These are phyloP conservation scores for Leptinotarsa texana DNA, from an alignment of 1,140 invertebrate species.

Conservation along the genomic window DNA sequence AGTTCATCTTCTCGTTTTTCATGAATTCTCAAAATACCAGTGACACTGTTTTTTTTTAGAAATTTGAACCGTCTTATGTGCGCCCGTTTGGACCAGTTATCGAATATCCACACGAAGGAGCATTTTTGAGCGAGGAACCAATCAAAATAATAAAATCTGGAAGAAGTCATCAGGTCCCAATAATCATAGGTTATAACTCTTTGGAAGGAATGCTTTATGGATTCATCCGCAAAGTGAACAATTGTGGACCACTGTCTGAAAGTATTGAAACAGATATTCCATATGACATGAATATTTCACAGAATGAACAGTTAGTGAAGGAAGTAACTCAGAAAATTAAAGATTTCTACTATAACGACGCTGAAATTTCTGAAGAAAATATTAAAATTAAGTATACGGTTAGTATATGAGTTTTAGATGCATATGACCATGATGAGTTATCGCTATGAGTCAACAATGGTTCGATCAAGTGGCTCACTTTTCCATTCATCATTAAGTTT, in stretches of 20 bases:
- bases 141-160: constrained; percentile 54
- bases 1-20: too few species aligned
- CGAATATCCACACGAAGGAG: constrained; percentile 54
- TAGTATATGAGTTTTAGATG: background rate
- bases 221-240: constrained; percentile 49
- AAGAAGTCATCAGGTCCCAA: constrained; percentile 56
- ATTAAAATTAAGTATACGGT: constrained; percentile 44
- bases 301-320: constrained; percentile 54
- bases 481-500: too few species aligned
- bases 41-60: constrained; percentile 29
- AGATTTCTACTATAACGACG: constrained; percentile 59
- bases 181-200: constrained; percentile 61
- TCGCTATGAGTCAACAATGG: too few species aligned
- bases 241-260: constrained; percentile 55
- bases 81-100: constrained; percentile 59
- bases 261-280: constrained; percentile 58
- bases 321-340: constrained; percentile 58
- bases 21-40: too few species aligned
- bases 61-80: constrained; percentile 52
- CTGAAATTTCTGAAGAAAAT: constrained; percentile 52
- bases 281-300: constrained; percentile 55
- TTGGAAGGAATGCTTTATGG: constrained; percentile 54
- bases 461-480: too few species aligned
- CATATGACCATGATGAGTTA: too few species aligned
- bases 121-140: constrained; percentile 59